Percentiles rank a stretch among this genome's conserved stretches.
Conservation (phyloP, 2,888 invertebrate species). For the Metallyticus violacea region DNA sequence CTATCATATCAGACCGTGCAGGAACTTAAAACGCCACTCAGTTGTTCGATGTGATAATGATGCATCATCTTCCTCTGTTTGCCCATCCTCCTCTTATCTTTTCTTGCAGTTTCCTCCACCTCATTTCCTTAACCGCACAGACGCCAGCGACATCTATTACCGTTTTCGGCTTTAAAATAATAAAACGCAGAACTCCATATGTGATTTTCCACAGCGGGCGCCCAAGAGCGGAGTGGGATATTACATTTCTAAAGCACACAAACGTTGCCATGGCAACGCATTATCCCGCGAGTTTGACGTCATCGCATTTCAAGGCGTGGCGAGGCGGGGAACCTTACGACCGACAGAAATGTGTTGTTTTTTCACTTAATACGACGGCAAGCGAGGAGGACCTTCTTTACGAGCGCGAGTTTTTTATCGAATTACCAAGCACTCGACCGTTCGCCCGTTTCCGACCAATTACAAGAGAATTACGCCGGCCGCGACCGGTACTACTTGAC, state of each 20-base stretch:
- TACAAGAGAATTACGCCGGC: not conserved
- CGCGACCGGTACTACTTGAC: not conserved
- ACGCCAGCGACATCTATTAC: not conserved
- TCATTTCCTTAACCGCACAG: not conserved
- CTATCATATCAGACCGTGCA: no score
- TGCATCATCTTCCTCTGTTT: not conserved
- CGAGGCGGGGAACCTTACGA: no score
- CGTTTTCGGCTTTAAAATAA: not conserved
- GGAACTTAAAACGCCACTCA: no score
- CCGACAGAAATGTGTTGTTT: not conserved
- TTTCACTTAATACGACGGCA: not conserved
- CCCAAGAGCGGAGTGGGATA: not conserved
- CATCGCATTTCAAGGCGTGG: not conserved
- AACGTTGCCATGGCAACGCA: constrained; percentile 3
- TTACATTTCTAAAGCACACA: constrained; percentile 1
- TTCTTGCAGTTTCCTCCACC: not conserved
- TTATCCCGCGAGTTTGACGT: constrained; percentile 5
- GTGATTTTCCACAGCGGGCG: not conserved
- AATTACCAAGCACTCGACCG: not conserved
- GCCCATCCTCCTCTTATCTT: not conserved
- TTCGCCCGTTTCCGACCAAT: not conserved
- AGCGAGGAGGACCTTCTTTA: not conserved
- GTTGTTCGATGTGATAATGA: not conserved
- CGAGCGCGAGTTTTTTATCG: not conserved
- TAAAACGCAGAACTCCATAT: not conserved